Percentiles rank a stretch among this genome's conserved stretches.
Evolutionary conservation across 2,113 vertebrate species (phyloP).

Genomic region (Poicephalus gulielmi): DNA sequence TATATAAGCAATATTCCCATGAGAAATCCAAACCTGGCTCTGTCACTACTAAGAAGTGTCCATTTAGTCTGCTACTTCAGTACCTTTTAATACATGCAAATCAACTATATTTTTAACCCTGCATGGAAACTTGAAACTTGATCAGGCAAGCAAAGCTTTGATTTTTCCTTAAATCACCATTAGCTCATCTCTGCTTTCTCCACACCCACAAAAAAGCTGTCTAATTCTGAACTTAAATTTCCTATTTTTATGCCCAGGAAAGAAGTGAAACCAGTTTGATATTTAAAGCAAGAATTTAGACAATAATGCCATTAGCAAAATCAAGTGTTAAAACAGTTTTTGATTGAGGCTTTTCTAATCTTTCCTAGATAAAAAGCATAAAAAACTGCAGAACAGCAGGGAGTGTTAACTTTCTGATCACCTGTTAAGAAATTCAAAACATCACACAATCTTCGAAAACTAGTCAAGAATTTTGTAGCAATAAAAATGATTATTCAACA

Average conservation of each 20-base stretch:
- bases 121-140: neutral
- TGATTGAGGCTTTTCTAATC: neutral
- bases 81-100: neutral
- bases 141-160: neutral
- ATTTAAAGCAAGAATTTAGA: neutral
- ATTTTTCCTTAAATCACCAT: constrained; percentile 2
- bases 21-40: neutral
- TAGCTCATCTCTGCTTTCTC: constrained; percentile 11
- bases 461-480: neutral
- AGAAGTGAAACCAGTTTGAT: neutral
- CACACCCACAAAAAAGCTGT: constrained; percentile 44
- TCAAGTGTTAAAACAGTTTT: neutral
- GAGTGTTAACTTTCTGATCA: neutral
- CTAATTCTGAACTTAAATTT: neutral
- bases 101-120: neutral
- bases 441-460: neutral
- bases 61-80: neutral
- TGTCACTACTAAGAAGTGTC: neutral
- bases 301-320: neutral
- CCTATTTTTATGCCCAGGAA: neutral
- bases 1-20: neutral
- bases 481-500: neutral
- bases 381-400: neutral
- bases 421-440: neutral
- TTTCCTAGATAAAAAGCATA: neutral